Percentiles rank a stretch among this genome's conserved stretches.
These are phyloP conservation scores for Hyposoter didymator DNA, from an alignment of 2,888 invertebrate genomes.

Conservation along the genomic window DNA sequence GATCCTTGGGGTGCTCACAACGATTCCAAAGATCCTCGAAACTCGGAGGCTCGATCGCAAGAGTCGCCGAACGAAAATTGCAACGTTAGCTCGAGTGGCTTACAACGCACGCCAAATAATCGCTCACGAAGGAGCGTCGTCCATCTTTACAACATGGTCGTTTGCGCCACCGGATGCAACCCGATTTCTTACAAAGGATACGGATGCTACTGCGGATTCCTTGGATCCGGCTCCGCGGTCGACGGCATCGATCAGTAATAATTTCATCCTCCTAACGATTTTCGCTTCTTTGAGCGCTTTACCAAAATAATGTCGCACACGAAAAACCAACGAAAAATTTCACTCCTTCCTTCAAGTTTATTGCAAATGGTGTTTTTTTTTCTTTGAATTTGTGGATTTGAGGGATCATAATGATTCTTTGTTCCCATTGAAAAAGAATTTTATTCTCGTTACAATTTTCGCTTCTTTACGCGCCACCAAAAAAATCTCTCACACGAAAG, in stretches of 20 bases:
- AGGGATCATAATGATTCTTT: too few relatives aligned
- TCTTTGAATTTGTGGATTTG: too few relatives aligned
- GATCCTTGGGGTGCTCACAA: slow-evolving; percentile 73
- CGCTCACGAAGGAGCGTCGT: slow-evolving; percentile 90
- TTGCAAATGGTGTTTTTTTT: too few relatives aligned
- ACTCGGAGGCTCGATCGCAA: slow-evolving; percentile 19
- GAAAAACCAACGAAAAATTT: background rate
- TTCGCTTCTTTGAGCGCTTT: background rate
- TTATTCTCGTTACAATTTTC: too few relatives aligned
- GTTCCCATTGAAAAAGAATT: too few relatives aligned
- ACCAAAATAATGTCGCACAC: background rate
- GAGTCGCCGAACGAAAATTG: background rate
- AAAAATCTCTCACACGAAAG: too few relatives aligned
- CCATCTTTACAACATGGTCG: slow-evolving; percentile 94
- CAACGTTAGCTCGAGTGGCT: slow-evolving; percentile 17
- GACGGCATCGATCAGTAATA: slow-evolving; percentile 92
- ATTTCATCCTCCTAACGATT: background rate
- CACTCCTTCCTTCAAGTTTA: background rate
- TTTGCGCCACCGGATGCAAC: slow-evolving; percentile 93
- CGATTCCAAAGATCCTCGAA: slow-evolving; percentile 43
- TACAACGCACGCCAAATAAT: slow-evolving; percentile 53
- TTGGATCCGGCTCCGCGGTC: slow-evolving; percentile 91
- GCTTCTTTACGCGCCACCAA: too few relatives aligned
- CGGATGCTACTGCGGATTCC: slow-evolving; percentile 95
- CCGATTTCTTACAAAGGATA: slow-evolving; percentile 94